Evolutionary conservation across 2,113 vertebrate species (phyloP).

Genomic region (Verasper variegatus): DNA sequence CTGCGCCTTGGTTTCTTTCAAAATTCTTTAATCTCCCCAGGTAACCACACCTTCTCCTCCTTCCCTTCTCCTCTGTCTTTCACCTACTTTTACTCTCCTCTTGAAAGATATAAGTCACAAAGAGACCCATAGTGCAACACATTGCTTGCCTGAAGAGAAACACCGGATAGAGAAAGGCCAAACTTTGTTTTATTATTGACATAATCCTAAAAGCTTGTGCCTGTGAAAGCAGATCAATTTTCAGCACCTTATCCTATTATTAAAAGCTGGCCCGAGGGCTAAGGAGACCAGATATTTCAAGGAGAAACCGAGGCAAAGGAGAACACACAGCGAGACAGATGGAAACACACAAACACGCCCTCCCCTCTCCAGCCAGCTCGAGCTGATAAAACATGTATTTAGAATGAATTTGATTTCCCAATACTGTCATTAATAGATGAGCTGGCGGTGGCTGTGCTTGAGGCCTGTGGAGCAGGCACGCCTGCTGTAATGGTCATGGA

Average conservation of each 20-base stretch:
- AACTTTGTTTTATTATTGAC: constrained; percentile 81
- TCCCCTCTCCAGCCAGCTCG: constrained; percentile 27
- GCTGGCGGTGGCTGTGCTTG: constrained; percentile 72
- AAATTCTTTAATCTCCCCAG: constrained; percentile 63
- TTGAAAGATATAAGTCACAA: constrained; percentile 61
- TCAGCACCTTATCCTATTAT: constrained; percentile 81
- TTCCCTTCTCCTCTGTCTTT: constrained; percentile 18
- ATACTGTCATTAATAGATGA: constrained; percentile 83
- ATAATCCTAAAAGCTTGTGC: constrained; percentile 79
- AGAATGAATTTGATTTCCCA: constrained; percentile 85
- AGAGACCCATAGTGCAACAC: constrained; percentile 61
- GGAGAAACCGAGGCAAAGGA: constrained; percentile 48
- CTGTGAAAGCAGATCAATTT: constrained; percentile 82
- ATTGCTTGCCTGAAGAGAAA: constrained; percentile 72
- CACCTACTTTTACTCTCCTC: constrained; percentile 40
- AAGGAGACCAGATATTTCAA: constrained; percentile 61
- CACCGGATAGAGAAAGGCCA: constrained; percentile 65
- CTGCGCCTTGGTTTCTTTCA: constrained; percentile 25
- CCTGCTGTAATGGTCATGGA: constrained; percentile 78
- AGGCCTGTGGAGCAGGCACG: constrained; percentile 61
- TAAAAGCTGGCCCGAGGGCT: constrained; percentile 78
- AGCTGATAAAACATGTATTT: constrained; percentile 74
- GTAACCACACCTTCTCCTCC: constrained; percentile 70
- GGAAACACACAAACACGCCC: constrained; percentile 41
- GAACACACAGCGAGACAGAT: constrained; percentile 45